phyloP scores from a whole-genome alignment of 2,888 invertebrate genomes.

The Caenorhabditis virilis region DNA sequence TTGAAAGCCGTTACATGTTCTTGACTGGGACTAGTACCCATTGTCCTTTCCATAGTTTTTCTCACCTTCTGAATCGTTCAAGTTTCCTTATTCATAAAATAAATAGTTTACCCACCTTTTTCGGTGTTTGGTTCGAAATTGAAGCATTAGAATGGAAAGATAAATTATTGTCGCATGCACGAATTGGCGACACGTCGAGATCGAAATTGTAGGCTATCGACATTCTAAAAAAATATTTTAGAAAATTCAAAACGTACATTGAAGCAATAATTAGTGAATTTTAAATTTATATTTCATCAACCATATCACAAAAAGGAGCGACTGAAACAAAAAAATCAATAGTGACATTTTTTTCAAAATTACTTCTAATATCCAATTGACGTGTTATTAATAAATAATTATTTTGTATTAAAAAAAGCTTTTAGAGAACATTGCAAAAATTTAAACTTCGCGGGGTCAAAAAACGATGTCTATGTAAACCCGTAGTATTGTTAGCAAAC shows the following conservation, averaged over 20 bases:
- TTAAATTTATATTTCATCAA: neutral
- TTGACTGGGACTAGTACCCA: neutral
- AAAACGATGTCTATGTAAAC: too few relatives aligned
- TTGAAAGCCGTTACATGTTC: too few relatives aligned
- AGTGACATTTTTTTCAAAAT: too few relatives aligned
- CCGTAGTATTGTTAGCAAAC: too few relatives aligned
- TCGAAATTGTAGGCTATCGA: conserved; percentile 36
- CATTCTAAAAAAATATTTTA: conserved; percentile 7
- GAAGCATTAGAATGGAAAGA: conserved; percentile 20
- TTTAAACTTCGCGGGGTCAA: too few relatives aligned
- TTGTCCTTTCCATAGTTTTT: too few relatives aligned
- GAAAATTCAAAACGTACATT: neutral
- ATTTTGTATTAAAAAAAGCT: too few relatives aligned
- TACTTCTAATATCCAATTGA: too few relatives aligned
- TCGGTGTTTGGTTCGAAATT: conserved; percentile 31
- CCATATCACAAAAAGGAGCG: too few relatives aligned
- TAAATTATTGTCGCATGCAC: conserved; percentile 9
- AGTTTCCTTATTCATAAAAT: neutral
- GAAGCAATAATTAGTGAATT: neutral
- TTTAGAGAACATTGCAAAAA: too few relatives aligned
- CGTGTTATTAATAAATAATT: too few relatives aligned
- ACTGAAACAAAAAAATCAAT: too few relatives aligned
- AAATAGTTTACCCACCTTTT: conserved; percentile 4
- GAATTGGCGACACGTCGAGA: conserved; percentile 33
- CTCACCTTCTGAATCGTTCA: neutral